Conservation (phyloP, 2,113 vertebrate genomes). For the Paracanthobrama guichenoti region DNA sequence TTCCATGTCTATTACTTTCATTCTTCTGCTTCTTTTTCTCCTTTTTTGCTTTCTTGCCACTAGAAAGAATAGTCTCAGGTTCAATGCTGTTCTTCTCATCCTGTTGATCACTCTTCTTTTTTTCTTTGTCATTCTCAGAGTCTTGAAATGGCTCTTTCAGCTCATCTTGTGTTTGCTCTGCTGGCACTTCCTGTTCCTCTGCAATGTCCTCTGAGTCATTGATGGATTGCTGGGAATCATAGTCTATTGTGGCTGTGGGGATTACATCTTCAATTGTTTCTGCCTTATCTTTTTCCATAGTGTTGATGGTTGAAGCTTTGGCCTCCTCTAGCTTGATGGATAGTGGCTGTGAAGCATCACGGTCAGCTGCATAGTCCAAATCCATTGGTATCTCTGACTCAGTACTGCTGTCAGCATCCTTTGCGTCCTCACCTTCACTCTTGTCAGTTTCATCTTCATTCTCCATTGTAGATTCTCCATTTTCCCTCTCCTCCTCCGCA, state of each 20-base stretch:
- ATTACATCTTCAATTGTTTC: conserved; percentile 47
- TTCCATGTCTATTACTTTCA: conserved; percentile 55
- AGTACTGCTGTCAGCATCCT: conserved; percentile 68
- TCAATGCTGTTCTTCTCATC: conserved; percentile 42
- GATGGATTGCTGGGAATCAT: conserved; percentile 54
- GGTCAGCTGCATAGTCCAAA: conserved; percentile 68
- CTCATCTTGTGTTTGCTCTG: conserved; percentile 43
- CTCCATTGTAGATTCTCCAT: conserved; percentile 24
- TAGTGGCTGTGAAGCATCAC: conserved; percentile 52
- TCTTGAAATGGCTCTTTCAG: background rate
- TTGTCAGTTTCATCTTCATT: background rate
- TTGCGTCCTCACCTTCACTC: conserved; percentile 40
- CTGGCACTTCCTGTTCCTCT: conserved; percentile 31
- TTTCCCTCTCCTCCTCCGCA: background rate
- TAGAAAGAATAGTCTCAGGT: conserved; percentile 19
- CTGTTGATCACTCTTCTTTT: conserved; percentile 19
- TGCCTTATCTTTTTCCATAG: background rate
- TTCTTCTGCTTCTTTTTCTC: conserved; percentile 55
- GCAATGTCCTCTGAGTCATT: conserved; percentile 17
- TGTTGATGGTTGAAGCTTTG: conserved; percentile 18
- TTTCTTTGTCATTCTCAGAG: background rate
- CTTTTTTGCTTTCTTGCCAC: conserved; percentile 38
- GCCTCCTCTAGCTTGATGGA: conserved; percentile 42
- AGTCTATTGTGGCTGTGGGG: conserved; percentile 40
- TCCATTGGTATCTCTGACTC: conserved; percentile 65